phyloP scores from a whole-genome alignment of 2,888 invertebrate species.

The Drosophila bunnanda region DNA sequence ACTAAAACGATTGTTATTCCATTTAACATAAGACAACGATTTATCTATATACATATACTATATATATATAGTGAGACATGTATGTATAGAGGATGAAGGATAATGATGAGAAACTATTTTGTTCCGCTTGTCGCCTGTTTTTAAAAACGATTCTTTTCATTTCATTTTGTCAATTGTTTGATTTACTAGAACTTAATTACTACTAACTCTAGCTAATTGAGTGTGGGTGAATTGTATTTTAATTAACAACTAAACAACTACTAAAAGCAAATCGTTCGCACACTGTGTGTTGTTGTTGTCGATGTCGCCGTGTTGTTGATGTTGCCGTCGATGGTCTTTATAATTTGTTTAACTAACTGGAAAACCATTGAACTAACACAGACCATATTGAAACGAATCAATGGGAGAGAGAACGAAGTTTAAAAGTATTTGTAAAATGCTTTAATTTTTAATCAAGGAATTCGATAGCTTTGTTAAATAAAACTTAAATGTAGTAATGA shows the following conservation, averaged over 20 bases:
- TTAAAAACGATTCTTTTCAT: constrained; percentile 57
- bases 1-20: constrained; percentile 36
- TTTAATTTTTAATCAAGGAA: neutral
- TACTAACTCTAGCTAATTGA: constrained; percentile 71
- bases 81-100: constrained; percentile 49
- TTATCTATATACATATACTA: constrained; percentile 21
- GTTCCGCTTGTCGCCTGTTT: constrained; percentile 85
- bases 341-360: constrained; percentile 50
- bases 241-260: constrained; percentile 38
- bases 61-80: constrained; percentile 32
- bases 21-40: constrained; percentile 41
- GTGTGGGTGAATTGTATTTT: constrained; percentile 44
- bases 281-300: constrained; percentile 27
- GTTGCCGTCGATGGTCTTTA: constrained; percentile 15
- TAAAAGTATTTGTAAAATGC: neutral
- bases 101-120: constrained; percentile 82
- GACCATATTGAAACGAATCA: neutral
- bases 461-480: neutral
- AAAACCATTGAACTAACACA: constrained; percentile 29
- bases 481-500: neutral
- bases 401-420: constrained; percentile 1
- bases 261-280: constrained; percentile 33
- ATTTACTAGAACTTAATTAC: constrained; percentile 52
- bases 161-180: constrained; percentile 46
- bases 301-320: constrained; percentile 27